phyloP scores from a whole-genome alignment of 2,797 vertebrate species.

The Euthynnus affinis region DNA sequence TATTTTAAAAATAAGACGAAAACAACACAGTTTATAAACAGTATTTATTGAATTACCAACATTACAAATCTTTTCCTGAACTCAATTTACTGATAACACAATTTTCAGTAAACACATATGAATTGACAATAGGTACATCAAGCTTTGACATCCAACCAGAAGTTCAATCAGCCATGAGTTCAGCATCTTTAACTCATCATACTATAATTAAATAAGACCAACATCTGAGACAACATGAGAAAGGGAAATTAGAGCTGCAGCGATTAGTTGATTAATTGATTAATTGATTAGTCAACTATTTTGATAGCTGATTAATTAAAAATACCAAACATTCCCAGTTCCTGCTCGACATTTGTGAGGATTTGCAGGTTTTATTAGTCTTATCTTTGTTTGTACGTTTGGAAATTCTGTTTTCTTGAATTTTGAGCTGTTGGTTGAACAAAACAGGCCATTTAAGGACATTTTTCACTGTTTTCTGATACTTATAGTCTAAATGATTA shows the following conservation, averaged over 20 bases:
- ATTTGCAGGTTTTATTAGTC: too few relatives aligned
- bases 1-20: conserved; percentile 10
- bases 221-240: background rate
- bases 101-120: background rate
- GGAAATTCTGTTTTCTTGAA: too few relatives aligned
- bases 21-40: background rate
- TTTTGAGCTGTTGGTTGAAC: too few relatives aligned
- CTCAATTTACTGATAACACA: too few relatives aligned
- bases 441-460: too few relatives aligned
- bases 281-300: background rate
- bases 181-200: background rate
- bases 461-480: too few relatives aligned
- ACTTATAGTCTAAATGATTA: background rate
- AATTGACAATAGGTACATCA: background rate
- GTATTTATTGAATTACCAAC: background rate
- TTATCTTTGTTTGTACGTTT: too few relatives aligned
- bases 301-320: background rate
- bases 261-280: too few relatives aligned
- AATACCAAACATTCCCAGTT: too few relatives aligned
- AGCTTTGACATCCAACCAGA: background rate
- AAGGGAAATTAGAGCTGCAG: too few relatives aligned
- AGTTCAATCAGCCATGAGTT: background rate
- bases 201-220: background rate
- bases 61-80: background rate
- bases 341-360: too few relatives aligned